phyloP scores from a whole-genome alignment of 2,113 vertebrate genomes.

The Gallinago paraguaiae region DNA sequence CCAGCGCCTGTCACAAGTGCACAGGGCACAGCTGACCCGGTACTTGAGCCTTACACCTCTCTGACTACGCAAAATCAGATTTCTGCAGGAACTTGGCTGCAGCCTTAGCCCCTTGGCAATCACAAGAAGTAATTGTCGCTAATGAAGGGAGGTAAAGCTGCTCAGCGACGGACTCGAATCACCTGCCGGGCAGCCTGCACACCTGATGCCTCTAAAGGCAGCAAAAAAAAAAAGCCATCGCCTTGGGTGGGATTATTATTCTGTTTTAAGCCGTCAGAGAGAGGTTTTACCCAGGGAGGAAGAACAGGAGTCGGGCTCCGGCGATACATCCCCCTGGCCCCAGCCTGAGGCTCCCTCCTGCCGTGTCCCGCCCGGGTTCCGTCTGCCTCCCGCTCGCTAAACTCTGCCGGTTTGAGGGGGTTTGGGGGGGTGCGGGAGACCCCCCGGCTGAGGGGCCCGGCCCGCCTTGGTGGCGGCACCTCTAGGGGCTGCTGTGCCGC shows the following conservation, averaged over 20 bases:
- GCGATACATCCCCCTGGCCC: not conserved
- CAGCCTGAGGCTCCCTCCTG: not conserved
- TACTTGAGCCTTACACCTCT: not conserved
- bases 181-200: not conserved
- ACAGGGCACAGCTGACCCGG: fast-evolving
- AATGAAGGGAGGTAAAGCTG: not conserved
- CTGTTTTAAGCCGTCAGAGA: not conserved
- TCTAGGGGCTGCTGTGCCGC: not conserved
- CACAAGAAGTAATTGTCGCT: not conserved
- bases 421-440: not conserved
- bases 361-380: not conserved
- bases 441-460: not conserved
- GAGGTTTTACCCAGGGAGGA: too few species aligned
- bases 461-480: not conserved
- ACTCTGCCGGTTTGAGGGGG: not conserved
- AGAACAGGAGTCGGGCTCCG: not conserved
- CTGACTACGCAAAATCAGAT: not conserved
- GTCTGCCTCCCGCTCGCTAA: not conserved
- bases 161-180: not conserved
- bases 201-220: not conserved
- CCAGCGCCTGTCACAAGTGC: not conserved
- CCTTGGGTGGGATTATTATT: not conserved
- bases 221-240: not conserved
- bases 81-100: not conserved
- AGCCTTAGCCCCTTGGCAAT: not conserved